These are phyloP conservation scores for Merluccius polli DNA, from an alignment of 2,797 vertebrate genomes.

Conservation along the genomic window DNA sequence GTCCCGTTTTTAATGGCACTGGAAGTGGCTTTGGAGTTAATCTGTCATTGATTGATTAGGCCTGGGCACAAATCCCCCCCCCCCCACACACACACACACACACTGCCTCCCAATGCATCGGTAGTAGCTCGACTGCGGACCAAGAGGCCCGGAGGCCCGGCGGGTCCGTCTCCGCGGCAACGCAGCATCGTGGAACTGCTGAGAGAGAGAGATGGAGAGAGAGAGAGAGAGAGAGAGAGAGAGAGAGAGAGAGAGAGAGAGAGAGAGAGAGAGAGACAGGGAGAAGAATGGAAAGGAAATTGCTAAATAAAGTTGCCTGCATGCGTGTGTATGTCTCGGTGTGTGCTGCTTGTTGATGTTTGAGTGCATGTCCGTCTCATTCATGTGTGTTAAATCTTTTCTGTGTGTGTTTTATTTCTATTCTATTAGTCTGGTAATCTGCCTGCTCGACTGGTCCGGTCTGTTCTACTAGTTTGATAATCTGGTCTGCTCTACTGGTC, in stretches of 20 bases:
- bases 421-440: too few species aligned
- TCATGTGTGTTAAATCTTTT: too few species aligned
- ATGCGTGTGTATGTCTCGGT: not conserved
- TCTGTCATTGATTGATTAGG: conserved; percentile 99
- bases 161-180: not conserved
- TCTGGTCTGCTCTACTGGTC: not conserved
- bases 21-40: conserved; percentile 99
- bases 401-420: too few species aligned
- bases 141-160: not conserved
- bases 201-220: too few species aligned
- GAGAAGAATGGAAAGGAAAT: not conserved
- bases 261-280: conserved; percentile 22
- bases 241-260: conserved; percentile 18
- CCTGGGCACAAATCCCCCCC: conserved; percentile 77
- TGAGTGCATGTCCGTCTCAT: too few species aligned
- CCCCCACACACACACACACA: conserved; percentile 24
- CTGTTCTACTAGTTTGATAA: too few species aligned
- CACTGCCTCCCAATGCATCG: not conserved
- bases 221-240: not conserved
- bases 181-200: not conserved
- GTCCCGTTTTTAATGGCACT: conserved; percentile 96
- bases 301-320: not conserved
- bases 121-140: not conserved
- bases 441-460: not conserved
- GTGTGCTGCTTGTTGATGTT: not conserved